Base-by-base conservation (phyloP, 1,140 invertebrate species). In the Aphelinus certus region DNA sequence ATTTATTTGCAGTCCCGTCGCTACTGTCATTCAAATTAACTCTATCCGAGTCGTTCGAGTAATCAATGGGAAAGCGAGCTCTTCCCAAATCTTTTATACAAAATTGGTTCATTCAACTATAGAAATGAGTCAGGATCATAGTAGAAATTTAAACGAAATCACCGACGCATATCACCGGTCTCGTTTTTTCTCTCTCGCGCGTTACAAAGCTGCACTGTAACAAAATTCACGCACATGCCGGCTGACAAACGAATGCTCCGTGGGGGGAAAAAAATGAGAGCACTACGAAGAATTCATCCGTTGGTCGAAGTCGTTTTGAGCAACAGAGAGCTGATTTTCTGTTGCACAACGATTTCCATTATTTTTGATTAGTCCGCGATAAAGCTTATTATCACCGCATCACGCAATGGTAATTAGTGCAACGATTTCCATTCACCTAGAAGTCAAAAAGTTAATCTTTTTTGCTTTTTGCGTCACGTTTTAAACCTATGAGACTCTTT, bases 401-500 rank as follows among this genome's bases (percentile, higher is more conserved):
- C 64, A 55, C 47, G 71, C 71, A 73, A 73, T 73, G 71, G 48
- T 58, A 67, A 73, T 73, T 73, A 73, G 57, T 10, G 51, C 55
- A 55, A 57, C 26, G 63, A 45, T 58, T 46, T 66, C 46, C 63
- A 42, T 57, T 64, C 42, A 6, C 42, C 3, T 48, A 60, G 55
- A 7, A 4, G 43, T 9, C 55, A n/a, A 42, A 69, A 1, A 48
- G 3, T 43, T 69, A 2, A 6, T 3, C 45, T 58, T 69, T 49
- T 60, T 60, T 5, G 2, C 3, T 42, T 60, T 60, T 51, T 49
- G 7, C n/a, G 43, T 3, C 2, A 48, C 60, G 45, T 61, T 60
- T 60, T 69, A 49, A 43, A n/a, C n/a, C 49, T 69, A 57, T 58
- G 26, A 58, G 10, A n/a, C 45, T 51, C 53, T 26, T 7, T 55